phyloP scores from a whole-genome alignment of 1,140 invertebrate genomes.

The Papilio polytes region DNA sequence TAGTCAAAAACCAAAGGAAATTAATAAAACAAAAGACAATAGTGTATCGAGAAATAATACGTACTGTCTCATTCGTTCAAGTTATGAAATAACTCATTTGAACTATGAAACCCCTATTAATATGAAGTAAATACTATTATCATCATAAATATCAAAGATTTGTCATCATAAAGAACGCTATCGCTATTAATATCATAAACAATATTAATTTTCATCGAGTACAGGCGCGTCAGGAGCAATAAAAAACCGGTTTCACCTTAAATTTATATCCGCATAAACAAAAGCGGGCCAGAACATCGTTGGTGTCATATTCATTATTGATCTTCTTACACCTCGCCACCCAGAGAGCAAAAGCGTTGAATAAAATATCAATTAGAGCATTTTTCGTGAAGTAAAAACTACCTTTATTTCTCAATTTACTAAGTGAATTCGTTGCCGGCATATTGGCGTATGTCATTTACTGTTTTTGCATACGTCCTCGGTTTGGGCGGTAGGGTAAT shows the following conservation, averaged over 20 bases:
- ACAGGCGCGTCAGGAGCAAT: conserved; percentile 28
- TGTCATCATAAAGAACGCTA: neutral
- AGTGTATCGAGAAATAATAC: neutral
- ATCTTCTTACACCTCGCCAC: conserved; percentile 74
- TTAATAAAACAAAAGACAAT: too few species aligned
- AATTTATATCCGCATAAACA: conserved; percentile 50
- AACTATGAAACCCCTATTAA: conserved; percentile 25
- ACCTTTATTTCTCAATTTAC: conserved; percentile 80
- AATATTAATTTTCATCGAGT: conserved; percentile 31
- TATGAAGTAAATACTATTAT: conserved; percentile 18
- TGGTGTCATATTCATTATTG: conserved; percentile 70
- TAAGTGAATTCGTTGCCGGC: conserved; percentile 76
- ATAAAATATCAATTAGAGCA: conserved; percentile 82
- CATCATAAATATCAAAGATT: neutral
- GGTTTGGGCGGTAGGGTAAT: conserved; percentile 80
- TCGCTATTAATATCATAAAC: conserved; percentile 17
- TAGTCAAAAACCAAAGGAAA: neutral
- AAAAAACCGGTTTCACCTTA: conserved; percentile 43
- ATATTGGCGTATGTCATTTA: conserved; percentile 78
- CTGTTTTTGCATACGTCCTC: conserved; percentile 71
- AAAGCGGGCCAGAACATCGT: conserved; percentile 54
- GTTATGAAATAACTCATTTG: neutral
- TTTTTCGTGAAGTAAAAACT: conserved; percentile 68
- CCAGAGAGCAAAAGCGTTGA: conserved; percentile 76
- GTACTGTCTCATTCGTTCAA: neutral